These are phyloP conservation scores for Nebria brevicollis DNA, from an alignment of 2,888 invertebrate species.

Conservation along the genomic window DNA sequence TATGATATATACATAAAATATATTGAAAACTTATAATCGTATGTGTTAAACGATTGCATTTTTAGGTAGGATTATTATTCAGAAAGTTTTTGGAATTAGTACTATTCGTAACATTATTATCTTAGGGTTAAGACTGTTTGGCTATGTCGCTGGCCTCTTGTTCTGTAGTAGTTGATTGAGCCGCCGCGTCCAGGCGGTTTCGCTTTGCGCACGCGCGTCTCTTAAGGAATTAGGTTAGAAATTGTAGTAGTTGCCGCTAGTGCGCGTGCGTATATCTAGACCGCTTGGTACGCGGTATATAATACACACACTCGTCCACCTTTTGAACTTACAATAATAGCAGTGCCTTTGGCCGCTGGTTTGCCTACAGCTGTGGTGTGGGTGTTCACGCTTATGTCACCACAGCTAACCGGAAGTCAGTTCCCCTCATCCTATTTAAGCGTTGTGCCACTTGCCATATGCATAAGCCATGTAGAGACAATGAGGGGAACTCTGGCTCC, in stretches of 20 bases:
- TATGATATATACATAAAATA: conserved; percentile 25
- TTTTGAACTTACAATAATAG: conserved; percentile 59
- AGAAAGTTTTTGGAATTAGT: conserved; percentile 13
- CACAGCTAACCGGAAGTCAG: conserved; percentile 27
- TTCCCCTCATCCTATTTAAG: neutral
- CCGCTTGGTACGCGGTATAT: conserved; percentile 5
- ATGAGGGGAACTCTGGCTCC: conserved; percentile 20
- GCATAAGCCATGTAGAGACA: neutral
- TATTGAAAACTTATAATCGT: conserved; percentile 25
- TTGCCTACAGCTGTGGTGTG: conserved; percentile 52
- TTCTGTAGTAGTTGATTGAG: conserved; percentile 59
- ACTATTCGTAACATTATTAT: neutral
- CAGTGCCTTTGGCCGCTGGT: conserved; percentile 65
- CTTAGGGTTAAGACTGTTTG: conserved; percentile 33
- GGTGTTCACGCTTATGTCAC: conserved; percentile 42
- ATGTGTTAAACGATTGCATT: conserved; percentile 55
- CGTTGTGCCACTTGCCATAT: conserved; percentile 8
- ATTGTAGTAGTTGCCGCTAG: neutral
- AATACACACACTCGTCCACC: conserved; percentile 19
- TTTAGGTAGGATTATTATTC: conserved; percentile 60
- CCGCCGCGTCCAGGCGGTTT: conserved; percentile 10
- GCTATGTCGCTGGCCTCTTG: conserved; percentile 42
- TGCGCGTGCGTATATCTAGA: conserved; percentile 12
- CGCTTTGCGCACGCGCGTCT: conserved; percentile 61
- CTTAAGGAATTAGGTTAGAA: neutral